Percentiles rank a stretch among this genome's conserved stretches.
Conservation (phyloP, 2,888 invertebrate species). For the Melinopterus prodromus region DNA sequence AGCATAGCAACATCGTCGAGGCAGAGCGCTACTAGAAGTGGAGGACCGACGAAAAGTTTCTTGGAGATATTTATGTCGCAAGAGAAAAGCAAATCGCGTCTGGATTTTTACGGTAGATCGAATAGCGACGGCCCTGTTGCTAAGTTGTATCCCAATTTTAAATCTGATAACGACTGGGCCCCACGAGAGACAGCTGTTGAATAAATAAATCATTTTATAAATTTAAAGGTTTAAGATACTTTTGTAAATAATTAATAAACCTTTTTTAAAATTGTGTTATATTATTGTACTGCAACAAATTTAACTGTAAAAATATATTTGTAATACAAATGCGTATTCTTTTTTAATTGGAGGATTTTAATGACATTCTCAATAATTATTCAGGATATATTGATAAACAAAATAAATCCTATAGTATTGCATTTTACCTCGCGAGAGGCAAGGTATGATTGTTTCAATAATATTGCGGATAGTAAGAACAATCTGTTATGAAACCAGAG, state of each 20-base stretch:
- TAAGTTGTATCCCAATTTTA: conserved; percentile 78
- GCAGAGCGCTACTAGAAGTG: conserved; percentile 46
- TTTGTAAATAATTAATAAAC: conserved; percentile 10
- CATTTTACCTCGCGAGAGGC: too few relatives aligned
- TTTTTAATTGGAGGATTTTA: too few relatives aligned
- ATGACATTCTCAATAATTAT: too few relatives aligned
- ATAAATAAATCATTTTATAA: conserved; percentile 11
- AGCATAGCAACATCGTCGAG: conserved; percentile 51
- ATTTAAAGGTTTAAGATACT: background rate
- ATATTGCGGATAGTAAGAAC: too few relatives aligned
- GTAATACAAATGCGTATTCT: too few relatives aligned
- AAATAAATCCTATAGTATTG: too few relatives aligned
- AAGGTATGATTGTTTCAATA: too few relatives aligned
- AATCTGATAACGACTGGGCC: conserved; percentile 60
- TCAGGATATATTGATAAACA: too few relatives aligned
- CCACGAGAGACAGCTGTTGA: conserved; percentile 58
- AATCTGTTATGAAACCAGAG: too few relatives aligned
- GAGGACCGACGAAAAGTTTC: conserved; percentile 64
- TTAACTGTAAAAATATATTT: too few relatives aligned
- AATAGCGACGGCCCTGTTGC: conserved; percentile 66
- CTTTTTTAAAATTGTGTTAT: too few relatives aligned
- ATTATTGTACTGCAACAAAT: too few relatives aligned
- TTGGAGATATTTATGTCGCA: conserved; percentile 73
- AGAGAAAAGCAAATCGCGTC: conserved; percentile 60
- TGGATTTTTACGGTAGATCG: conserved; percentile 69